Percentiles rank a stretch among this genome's conserved stretches.
These are phyloP conservation scores for Clarias magur DNA, from an alignment of 2,113 vertebrate genomes.

Conservation along the genomic window DNA sequence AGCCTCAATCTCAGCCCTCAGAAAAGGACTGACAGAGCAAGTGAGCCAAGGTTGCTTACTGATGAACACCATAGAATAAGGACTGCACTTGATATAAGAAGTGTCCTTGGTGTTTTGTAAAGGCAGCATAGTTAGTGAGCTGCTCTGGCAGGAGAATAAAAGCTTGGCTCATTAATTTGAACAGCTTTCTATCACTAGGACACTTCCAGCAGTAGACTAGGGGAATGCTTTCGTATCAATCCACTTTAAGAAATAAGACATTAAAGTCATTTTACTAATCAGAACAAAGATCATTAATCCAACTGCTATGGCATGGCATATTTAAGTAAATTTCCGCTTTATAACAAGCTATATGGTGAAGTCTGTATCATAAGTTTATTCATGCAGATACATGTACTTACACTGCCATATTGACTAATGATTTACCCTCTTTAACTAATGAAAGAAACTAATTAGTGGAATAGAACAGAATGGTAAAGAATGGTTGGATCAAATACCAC, in stretches of 20 bases:
- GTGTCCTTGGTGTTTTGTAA: constrained; percentile 51
- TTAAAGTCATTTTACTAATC: constrained; percentile 5
- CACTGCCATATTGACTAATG: background rate
- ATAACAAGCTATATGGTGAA: background rate
- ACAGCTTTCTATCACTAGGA: constrained; percentile 34
- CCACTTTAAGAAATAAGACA: constrained; percentile 2
- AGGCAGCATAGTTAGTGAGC: constrained; percentile 42
- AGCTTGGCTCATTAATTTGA: constrained; percentile 28
- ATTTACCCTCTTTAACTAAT: background rate
- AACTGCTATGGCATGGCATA: background rate
- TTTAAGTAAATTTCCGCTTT: no score
- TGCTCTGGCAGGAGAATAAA: constrained; percentile 44
- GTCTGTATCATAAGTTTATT: background rate
- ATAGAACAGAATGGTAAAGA: background rate
- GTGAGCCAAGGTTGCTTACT: constrained; percentile 32
- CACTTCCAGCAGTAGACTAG: constrained; percentile 13
- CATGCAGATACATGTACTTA: background rate
- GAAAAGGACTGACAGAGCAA: constrained; percentile 15
- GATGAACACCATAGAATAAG: constrained; percentile 42
- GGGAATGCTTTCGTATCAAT: constrained; percentile 18
- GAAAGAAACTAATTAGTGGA: constrained; percentile 26
- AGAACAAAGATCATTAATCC: background rate
- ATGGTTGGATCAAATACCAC: constrained; percentile 4
- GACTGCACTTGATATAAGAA: constrained; percentile 51
- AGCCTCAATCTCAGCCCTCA: constrained; percentile 22